Conservation (phyloP, 2,797 vertebrate genomes). For the Gallinago stenura region DNA sequence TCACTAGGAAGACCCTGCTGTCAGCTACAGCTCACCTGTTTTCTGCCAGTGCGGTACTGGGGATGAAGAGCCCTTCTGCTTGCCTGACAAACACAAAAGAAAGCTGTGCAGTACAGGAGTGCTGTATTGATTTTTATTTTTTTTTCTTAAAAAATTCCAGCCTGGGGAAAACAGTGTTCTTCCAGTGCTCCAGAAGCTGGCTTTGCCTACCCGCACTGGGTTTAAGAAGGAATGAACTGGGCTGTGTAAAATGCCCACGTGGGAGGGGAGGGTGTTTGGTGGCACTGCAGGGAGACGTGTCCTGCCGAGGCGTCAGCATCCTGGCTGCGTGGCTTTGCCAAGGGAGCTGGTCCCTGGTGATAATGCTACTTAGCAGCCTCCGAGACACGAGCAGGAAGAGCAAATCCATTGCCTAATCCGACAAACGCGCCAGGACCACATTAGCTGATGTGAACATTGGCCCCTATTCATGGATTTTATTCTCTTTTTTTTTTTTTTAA, state of each 20-base stretch:
- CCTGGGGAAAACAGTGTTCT: background rate
- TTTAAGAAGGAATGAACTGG: background rate
- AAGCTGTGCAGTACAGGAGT: background rate
- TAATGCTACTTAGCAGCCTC: constrained; percentile 42
- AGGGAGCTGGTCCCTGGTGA: constrained; percentile 39
- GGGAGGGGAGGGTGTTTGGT: background rate
- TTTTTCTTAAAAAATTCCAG: background rate
- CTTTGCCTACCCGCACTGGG: background rate
- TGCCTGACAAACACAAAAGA: constrained; percentile 28
- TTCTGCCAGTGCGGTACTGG: background rate
- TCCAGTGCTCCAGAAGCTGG: background rate
- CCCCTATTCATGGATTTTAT: background rate
- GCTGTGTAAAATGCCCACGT: background rate
- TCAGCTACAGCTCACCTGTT: constrained; percentile 43
- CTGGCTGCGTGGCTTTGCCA: background rate
- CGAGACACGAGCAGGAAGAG: background rate
- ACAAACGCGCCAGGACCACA: background rate
- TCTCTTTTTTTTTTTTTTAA: background rate
- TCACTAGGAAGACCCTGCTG: constrained; percentile 66
- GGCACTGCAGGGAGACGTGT: background rate
- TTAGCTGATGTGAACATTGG: constrained; percentile 13
- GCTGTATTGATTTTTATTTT: background rate
- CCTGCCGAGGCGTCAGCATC: background rate
- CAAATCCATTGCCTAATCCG: constrained; percentile 26
- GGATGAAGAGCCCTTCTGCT: constrained; percentile 36